Evolutionary conservation across 2,888 invertebrate species (phyloP).

Genomic region (Nephrocerus scutellatus): DNA sequence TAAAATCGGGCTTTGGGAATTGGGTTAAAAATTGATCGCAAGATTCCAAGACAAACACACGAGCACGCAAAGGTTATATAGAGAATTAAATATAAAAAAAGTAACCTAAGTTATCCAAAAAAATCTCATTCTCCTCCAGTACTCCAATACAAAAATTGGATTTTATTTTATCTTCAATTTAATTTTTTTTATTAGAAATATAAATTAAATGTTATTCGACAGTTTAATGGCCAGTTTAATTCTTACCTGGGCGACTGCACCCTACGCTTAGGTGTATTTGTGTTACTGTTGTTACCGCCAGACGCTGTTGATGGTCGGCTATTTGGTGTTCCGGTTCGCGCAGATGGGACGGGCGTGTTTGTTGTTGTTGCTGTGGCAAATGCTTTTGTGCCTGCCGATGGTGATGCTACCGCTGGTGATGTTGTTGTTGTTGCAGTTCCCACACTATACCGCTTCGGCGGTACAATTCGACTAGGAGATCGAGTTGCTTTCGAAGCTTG

Average conservation of each 20-base stretch:
- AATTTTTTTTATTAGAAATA: background rate
- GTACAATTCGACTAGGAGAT: constrained; percentile 46
- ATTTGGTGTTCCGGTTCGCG: constrained; percentile 11
- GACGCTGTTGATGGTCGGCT: constrained; percentile 17
- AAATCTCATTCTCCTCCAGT: no score
- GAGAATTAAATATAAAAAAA: constrained; percentile 1
- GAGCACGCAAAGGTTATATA: no score
- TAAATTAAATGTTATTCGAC: no score
- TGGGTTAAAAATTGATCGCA: no score
- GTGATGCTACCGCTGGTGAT: constrained; percentile 16
- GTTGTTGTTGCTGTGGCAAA: constrained; percentile 9
- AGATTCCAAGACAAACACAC: no score
- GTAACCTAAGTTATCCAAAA: no score
- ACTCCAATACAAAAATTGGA: no score
- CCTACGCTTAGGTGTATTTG: constrained; percentile 45
- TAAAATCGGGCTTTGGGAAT: no score
- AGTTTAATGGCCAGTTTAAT: no score
- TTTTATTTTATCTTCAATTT: background rate
- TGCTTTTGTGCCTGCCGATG: constrained; percentile 6
- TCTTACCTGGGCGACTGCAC: constrained; percentile 44
- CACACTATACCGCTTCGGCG: constrained; percentile 45
- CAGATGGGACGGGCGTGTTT: no score
- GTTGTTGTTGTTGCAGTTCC: no score
- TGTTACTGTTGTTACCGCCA: constrained; percentile 24
- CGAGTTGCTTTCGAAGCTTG: constrained; percentile 36